Evolutionary conservation across 1,140 invertebrate genomes (phyloP).

Genomic region (Drosophila virilis): DNA sequence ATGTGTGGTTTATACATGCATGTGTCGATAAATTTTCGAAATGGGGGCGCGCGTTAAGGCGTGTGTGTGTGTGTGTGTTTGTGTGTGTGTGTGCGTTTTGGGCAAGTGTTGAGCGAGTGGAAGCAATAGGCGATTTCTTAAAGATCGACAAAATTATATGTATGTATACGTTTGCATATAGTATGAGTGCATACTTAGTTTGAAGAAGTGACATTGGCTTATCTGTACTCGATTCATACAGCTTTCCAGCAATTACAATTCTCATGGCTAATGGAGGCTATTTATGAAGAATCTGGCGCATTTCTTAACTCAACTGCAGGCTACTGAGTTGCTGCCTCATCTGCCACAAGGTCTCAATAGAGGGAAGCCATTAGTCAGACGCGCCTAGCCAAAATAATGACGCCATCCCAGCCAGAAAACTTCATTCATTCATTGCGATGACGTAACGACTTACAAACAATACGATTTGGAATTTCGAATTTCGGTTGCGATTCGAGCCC

Average conservation of each 20-base stretch:
- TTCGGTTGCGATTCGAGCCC: constrained; percentile 5
- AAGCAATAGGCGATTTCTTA: constrained; percentile 38
- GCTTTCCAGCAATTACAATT: too few species aligned
- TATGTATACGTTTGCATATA: neutral
- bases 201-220: too few species aligned
- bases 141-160: constrained; percentile 1
- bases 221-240: too few species aligned
- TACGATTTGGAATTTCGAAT: constrained; percentile 15
- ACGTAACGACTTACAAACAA: constrained; percentile 59
- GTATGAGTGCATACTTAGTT: neutral
- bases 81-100: constrained; percentile 6
- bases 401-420: constrained; percentile 43
- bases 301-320: neutral
- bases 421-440: constrained; percentile 19
- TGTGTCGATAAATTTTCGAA: constrained; percentile 17
- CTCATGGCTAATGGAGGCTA: too few species aligned
- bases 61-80: neutral
- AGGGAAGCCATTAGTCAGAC: constrained; percentile 6
- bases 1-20: neutral
- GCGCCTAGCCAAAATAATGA: constrained; percentile 42
- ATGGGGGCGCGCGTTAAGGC: constrained; percentile 38
- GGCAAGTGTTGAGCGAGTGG: constrained; percentile 47
- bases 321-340: neutral
- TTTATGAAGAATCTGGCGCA: neutral
- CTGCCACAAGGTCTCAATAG: neutral